These are phyloP conservation scores for Magallana gigas DNA, from an alignment of 1,140 invertebrate genomes.

Conservation along the genomic window DNA sequence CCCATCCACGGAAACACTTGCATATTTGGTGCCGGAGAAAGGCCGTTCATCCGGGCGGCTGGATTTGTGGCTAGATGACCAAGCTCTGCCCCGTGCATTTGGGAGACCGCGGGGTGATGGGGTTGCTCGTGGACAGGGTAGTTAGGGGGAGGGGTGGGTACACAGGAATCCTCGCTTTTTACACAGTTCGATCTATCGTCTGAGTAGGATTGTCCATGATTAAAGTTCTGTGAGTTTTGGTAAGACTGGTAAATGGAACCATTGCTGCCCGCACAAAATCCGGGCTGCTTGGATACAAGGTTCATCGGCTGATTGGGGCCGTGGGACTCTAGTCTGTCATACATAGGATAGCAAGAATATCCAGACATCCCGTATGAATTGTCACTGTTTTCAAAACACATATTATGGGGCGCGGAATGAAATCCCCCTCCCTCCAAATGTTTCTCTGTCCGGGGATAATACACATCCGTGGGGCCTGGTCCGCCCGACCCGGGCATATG, in stretches of 20 bases:
- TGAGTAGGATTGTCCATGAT: constrained; percentile 53
- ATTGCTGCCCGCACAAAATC: constrained; percentile 50
- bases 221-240: constrained; percentile 53
- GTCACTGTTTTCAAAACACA: constrained; percentile 59
- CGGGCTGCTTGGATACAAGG: constrained; percentile 54
- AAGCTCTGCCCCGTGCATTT: constrained; percentile 33
- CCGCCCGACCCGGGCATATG: constrained; percentile 50
- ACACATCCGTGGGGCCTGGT: constrained; percentile 55
- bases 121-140: constrained; percentile 43
- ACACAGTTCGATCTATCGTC: constrained; percentile 56
- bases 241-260: constrained; percentile 49
- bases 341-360: constrained; percentile 57
- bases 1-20: constrained; percentile 59
- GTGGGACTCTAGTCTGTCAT: constrained; percentile 52
- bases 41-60: constrained; percentile 49
- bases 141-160: constrained; percentile 54
- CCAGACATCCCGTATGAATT: constrained; percentile 54
- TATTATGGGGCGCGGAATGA: constrained; percentile 51
- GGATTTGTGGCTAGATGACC: constrained; percentile 32
- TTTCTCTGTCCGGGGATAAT: constrained; percentile 54
- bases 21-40: constrained; percentile 54
- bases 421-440: constrained; percentile 50
- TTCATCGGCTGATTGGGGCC: constrained; percentile 54
- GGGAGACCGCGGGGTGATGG: constrained; percentile 25
- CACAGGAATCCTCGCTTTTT: constrained; percentile 57